Base-by-base conservation (phyloP, 2,888 invertebrate species). In the Autographa gamma region DNA sequence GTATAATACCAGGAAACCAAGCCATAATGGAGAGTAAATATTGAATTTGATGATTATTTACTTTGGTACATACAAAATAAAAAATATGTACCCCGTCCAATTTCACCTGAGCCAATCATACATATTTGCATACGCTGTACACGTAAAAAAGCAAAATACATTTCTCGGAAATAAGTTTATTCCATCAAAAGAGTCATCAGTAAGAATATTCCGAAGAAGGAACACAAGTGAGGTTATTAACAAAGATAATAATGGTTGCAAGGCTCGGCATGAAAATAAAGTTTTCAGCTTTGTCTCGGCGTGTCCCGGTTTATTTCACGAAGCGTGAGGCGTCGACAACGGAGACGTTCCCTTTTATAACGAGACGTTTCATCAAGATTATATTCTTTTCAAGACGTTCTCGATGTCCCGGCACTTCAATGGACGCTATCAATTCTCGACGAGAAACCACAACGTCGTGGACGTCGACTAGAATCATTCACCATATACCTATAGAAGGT, bases 301-400 rank as follows among this genome's bases (percentile, higher is more conserved):
- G 85, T 86, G 89, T 88, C 81, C 87, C 87, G 85, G 89, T 90
- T 91, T 90, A 89, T 90, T 88, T 86, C 85, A 76, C 82, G 82
- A 83, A 85, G 81, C 82, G 85, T 76, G 80, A 86, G 85, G 84
- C 84, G 86, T 74, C 86, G 86, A 85, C 85, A 85, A 79, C 86
- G 74, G 77, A 85, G 87, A 88, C 89, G 85, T 89, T 89, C 85
- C 82, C 87, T 85, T 89, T 92, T 93, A 92, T 90, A 89, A 91
- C 88, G 79, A 85, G 90, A 91, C 90, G 88, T 94, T 93, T 90
- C 91, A 93, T 93, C 92, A 91, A 93, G 93, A 93, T 93, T 92
- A 92, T 92, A 92, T 91, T 90, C 90, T 90, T 89, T 91, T 88
- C 88, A 89, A 88, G 88, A 82, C 87, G 86, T 82, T 88, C 89